Base-by-base conservation (phyloP, 2,888 invertebrate species). In the Ferrisia virgata region DNA sequence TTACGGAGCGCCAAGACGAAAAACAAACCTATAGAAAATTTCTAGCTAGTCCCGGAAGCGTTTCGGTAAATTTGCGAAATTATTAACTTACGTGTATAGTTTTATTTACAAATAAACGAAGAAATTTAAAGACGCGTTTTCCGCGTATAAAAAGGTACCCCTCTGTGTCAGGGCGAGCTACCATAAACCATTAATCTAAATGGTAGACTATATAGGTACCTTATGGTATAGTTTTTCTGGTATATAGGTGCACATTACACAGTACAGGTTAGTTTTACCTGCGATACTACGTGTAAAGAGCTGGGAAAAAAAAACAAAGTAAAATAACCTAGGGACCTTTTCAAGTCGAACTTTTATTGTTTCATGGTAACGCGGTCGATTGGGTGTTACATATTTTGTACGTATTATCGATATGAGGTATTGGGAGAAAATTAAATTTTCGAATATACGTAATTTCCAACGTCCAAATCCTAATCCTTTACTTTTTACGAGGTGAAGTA, bases 141-240 rank as follows among this genome's bases (percentile, higher is more conserved):
- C n/a, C n/a, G 6, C 28, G 33, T 9, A n/a, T n/a, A 28, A 72
- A 72, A 36, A 15, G n/a, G n/a, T 33, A 72, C 72, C n/a, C 72
- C 15, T 2, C 28, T 33, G n/a, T 36, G 33, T 31, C n/a, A 64
- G 31, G 13, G 2, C 15, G n/a, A 72, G 33, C 33, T 72, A 11
- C n/a, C 31, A n/a, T 33, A 72, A 72, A 72, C 72, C n/a, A 72
- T 72, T 36, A 72, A 72, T 72, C 33, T 33, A 72, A 64, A 64
- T 64, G 25, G 58, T 28, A 9, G 25, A n/a, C 18, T 39, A 11
- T 39, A 39, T 39, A 5, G 5, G 39, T 39, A 39, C 39, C 11
- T 39, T 39, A 5, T 8, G 6, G 39, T 39, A 39, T 39, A n/a
- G n/a, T n/a, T n/a, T n/a, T n/a, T n/a, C n/a, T n/a, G n/a, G n/a